Conservation (phyloP, 2,113 vertebrate genomes). For the Climacteris rufus region DNA sequence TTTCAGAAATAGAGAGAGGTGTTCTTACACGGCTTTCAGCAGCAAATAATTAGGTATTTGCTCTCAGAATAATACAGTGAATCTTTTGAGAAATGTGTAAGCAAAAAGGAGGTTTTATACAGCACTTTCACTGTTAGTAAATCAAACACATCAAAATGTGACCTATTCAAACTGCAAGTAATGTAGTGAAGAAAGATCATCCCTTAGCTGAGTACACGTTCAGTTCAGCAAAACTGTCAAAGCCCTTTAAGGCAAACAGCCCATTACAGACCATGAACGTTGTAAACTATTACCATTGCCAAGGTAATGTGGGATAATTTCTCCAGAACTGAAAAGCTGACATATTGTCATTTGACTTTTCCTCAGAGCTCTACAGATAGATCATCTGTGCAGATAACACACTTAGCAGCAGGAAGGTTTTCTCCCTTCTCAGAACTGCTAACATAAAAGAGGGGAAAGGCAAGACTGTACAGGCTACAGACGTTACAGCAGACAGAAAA, state of each 20-base stretch:
- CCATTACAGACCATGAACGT: background rate
- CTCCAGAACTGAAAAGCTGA: background rate
- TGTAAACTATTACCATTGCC: slow-evolving; percentile 39
- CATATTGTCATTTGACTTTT: slow-evolving; percentile 18
- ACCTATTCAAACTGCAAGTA: slow-evolving; percentile 60
- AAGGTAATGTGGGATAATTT: slow-evolving; percentile 23
- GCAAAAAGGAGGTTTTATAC: background rate
- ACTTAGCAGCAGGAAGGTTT: background rate
- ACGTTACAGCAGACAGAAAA: background rate
- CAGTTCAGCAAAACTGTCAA: slow-evolving; percentile 46
- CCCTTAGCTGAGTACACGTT: background rate
- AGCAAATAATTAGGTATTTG: slow-evolving; percentile 46
- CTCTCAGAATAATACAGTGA: background rate
- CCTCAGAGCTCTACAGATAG: background rate
- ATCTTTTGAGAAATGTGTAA: background rate
- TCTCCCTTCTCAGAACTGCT: background rate
- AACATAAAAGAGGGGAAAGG: background rate
- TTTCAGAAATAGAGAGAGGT: background rate
- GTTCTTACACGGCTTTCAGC: background rate
- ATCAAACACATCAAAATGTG: slow-evolving; percentile 40
- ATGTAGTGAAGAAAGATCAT: slow-evolving; percentile 30
- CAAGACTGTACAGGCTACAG: background rate
- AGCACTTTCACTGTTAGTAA: background rate
- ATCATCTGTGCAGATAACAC: background rate
- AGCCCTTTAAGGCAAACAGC: slow-evolving; percentile 26